Evolutionary conservation across 2,113 vertebrate genomes (phyloP), one percentile per base, ranked within the genome.

Genomic region (Anguilla rostrata): DNA sequence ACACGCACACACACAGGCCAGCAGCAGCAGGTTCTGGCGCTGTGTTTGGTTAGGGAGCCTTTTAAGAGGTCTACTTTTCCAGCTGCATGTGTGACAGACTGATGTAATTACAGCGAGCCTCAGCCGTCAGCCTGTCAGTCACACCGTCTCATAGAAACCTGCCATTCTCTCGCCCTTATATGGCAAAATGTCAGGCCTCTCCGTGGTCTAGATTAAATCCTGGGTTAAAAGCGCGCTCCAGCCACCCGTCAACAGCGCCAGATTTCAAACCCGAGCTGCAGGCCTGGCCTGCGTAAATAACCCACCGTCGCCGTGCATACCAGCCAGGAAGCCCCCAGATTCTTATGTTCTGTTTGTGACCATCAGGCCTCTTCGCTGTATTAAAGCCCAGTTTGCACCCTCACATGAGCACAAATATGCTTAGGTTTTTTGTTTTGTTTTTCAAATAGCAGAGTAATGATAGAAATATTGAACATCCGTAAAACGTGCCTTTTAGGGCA

Each of bases 361-460:
- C 4, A 46, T 46, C 43, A 46, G 43, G 8, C 43, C 8, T 8
- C 4, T 46, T 46, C 43, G 3, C 5, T 8, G 15, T 18, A 14
- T 0, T 16, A 60, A 60, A 60, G 18, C 49, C 49, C 8, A 14
- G 26, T 56, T 56, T 83, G 84, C 9, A 83, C 60, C 85, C 41
- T 60, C 78, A 66, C 88, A 89, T 87, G 87, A 88, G 89, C 86
- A 91, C 85, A 89, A 87, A 89, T 79, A 91, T 46, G 43, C 81
- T 60, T 18, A 15, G 56, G 3, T 20, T 60, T 60, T 18, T 34
- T 34, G 34, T 34, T 34, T 34, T 34, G 34, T 34, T 60, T 18
- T 60, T 60, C 56, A 60, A 60, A 60, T 20, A 60, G 56, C 3
- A 60, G 56, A 60, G 18, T 14, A 46, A 46, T 46, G 43, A 60